Evolutionary conservation across 2,113 vertebrate genomes (phyloP), one percentile per base, ranked within the genome.

Genomic region (Pantherophis guttatus): DNA sequence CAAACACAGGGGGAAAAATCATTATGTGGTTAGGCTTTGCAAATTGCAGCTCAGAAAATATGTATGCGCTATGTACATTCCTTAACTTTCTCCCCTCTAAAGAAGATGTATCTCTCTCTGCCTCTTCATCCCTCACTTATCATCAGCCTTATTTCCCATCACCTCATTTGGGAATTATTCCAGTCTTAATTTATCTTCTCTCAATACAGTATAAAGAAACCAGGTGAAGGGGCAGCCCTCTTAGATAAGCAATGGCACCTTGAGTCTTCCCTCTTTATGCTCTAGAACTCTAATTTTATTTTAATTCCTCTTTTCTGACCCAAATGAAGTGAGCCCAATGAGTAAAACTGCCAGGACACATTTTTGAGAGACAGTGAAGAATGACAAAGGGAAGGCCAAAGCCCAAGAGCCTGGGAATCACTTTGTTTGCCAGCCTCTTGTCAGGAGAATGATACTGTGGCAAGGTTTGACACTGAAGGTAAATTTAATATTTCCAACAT

Each of bases 401-500:
- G 55, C 55, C 85, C 86, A 13, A 90, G 91, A 33, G 55, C 6
- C 44, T 90, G 88, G 52, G 6, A 94, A 55, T 24, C 48, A 70
- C 33, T 70, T 53, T 52, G 0, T 29, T 86, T 17, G 50, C 5
- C 0, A 0, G 62, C 19, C 1, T 90, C 54, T 0, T 0, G 93
- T 90, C 93, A 70, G 26, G 50, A 19, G 90, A 65, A 0, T 3
- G 44, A 55, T 21, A 11, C 44, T 93, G 89, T 91, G 0, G 0
- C 92, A 65, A 59, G 11, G 90, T 95, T 75, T 62, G 94, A 94
- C 90, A 93, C 91, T 91, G 92, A 4, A 48, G 91, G 86, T 91
- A 91, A 52, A 62, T 91, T 93, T 50, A 90, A 93, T 93, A 52
- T 89, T 91, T 95, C 89, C 87, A n/a, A 94, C 87, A 15, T 24